A percentile compares a stretch with the other conserved stretches of the same genome.
Evolutionary conservation across 2,888 invertebrate species (phyloP).

Genomic region (Diloba caeruleocephala): DNA sequence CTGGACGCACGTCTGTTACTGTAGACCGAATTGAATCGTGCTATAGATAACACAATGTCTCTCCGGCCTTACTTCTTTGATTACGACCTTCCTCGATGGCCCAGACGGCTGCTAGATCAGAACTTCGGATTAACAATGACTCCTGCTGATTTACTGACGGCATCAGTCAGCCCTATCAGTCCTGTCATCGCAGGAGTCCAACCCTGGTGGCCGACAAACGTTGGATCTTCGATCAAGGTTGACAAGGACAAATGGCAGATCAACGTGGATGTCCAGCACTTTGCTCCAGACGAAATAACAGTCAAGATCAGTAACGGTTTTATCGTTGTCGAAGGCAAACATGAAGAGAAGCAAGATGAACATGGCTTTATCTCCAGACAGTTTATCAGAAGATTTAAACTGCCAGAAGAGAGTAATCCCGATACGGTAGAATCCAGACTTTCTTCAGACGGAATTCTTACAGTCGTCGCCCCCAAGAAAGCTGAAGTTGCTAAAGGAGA

Average conservation of each 20-base stretch:
- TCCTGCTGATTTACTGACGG: constrained; percentile 75
- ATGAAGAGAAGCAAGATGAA: constrained; percentile 93
- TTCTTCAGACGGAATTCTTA: constrained; percentile 94
- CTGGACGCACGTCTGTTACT: constrained; percentile 17
- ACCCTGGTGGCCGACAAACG: constrained; percentile 79
- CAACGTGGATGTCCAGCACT: constrained; percentile 93
- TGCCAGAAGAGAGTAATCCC: constrained; percentile 92
- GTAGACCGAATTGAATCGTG: constrained; percentile 54
- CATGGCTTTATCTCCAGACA: constrained; percentile 93
- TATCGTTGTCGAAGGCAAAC: constrained; percentile 93
- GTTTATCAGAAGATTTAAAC: constrained; percentile 91
- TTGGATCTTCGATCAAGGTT: constrained; percentile 83
- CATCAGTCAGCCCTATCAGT: constrained; percentile 65
- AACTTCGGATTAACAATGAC: constrained; percentile 80
- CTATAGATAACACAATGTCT: constrained; percentile 66
- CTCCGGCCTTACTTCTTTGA: constrained; percentile 75
- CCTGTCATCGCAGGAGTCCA: constrained; percentile 67
- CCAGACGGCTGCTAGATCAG: constrained; percentile 79
- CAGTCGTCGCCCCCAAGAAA: constrained; percentile 90
- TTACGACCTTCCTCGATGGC: constrained; percentile 75
- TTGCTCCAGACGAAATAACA: constrained; percentile 92
- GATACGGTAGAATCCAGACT: constrained; percentile 92
- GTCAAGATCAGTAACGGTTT: constrained; percentile 92
- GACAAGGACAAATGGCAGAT: constrained; percentile 90
- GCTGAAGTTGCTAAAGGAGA: constrained; percentile 75